These are phyloP conservation scores for Platycheirus rosarum DNA, from an alignment of 2,888 invertebrate species.

Conservation along the genomic window DNA sequence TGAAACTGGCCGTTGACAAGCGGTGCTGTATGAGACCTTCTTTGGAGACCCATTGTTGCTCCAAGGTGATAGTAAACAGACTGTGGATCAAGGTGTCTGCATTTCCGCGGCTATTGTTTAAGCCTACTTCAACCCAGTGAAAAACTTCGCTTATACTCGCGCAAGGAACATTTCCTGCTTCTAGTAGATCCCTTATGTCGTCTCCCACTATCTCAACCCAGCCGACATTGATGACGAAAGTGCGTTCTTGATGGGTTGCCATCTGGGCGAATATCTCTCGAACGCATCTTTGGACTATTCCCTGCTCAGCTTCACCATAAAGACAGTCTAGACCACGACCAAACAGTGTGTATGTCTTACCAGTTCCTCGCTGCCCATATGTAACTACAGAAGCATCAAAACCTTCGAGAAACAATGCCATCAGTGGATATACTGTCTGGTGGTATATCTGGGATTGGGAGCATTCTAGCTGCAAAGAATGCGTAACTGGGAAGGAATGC, in stretches of 20 bases:
- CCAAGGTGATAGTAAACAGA: conserved; percentile 88
- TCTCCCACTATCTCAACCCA: conserved; percentile 90
- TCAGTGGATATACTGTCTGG: conserved; percentile 86
- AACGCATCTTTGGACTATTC: conserved; percentile 87
- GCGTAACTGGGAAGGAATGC: conserved; percentile 83
- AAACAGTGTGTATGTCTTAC: conserved; percentile 89
- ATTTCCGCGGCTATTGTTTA: conserved; percentile 84
- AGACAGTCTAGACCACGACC: conserved; percentile 87
- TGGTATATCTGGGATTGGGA: conserved; percentile 86
- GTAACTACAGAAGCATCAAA: conserved; percentile 90
- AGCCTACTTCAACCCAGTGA: conserved; percentile 87
- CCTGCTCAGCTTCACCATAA: conserved; percentile 87
- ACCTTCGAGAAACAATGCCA: conserved; percentile 88
- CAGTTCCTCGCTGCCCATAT: conserved; percentile 87
- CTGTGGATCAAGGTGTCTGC: conserved; percentile 84
- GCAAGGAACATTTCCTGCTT: conserved; percentile 85
- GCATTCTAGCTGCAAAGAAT: conserved; percentile 85
- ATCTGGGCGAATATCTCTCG: conserved; percentile 88
- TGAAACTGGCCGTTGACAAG: conserved; percentile 89
- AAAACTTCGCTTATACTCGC: conserved; percentile 87
- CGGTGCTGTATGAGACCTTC: conserved; percentile 88
- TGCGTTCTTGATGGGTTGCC: conserved; percentile 86
- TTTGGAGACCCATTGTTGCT: conserved; percentile 88
- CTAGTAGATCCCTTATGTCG: conserved; percentile 85
- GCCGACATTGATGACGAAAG: conserved; percentile 87